phyloP scores from a whole-genome alignment of 2,797 vertebrate species.

The Enteromius thamalakanensis region DNA sequence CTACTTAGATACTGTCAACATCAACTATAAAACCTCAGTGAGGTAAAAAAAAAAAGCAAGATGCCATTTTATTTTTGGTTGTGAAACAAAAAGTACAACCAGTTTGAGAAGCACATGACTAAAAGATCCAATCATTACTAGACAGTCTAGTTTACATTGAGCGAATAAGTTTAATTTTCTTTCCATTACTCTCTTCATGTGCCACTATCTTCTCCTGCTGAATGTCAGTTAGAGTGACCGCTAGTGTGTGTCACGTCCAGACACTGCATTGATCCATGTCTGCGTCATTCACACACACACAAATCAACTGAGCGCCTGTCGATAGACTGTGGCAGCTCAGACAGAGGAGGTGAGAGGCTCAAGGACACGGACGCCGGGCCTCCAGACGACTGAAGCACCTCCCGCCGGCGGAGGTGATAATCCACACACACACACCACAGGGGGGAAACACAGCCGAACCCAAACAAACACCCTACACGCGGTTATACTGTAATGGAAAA shows the following conservation, averaged over 20 bases:
- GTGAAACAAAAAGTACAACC: background rate
- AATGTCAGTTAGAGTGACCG: conserved; percentile 47
- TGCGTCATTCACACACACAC: conserved; percentile 19
- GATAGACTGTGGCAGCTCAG: conserved; percentile 27
- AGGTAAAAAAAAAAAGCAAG: background rate
- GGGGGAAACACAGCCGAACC: background rate
- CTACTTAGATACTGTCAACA: background rate
- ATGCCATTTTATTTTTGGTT: background rate
- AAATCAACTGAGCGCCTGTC: conserved; percentile 40
- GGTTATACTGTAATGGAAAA: background rate
- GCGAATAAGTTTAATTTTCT: too few species aligned
- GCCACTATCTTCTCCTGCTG: conserved; percentile 20
- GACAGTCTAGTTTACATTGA: background rate
- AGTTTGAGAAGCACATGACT: background rate
- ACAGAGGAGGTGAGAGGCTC: conserved; percentile 41
- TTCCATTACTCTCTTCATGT: too few species aligned
- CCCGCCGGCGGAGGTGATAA: conserved; percentile 27
- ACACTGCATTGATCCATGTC: conserved; percentile 51
- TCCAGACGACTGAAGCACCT: conserved; percentile 30
- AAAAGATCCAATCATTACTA: conserved; percentile 8
- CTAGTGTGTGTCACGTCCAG: conserved; percentile 34
- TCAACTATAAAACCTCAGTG: background rate
- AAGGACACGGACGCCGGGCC: conserved; percentile 39
- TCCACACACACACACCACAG: conserved; percentile 15
- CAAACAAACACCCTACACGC: background rate